phyloP scores from a whole-genome alignment of 2,113 vertebrate species.

The Tachuris rubrigastra region DNA sequence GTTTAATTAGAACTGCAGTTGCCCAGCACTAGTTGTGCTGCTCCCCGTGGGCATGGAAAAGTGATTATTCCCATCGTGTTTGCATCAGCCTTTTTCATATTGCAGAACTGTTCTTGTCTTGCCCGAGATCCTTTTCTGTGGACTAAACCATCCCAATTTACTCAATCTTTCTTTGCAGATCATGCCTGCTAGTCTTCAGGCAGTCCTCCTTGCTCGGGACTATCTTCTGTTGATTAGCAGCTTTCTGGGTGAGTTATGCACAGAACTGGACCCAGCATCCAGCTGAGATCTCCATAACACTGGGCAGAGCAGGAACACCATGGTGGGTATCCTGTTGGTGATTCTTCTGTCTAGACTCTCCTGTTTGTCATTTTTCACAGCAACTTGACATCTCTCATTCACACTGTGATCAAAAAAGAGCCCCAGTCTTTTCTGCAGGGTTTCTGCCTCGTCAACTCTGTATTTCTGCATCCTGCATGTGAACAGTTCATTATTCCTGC shows the following conservation, averaged over 20 bases:
- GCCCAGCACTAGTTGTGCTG: not conserved
- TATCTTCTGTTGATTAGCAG: not conserved
- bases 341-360: not conserved
- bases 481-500: constrained; percentile 36
- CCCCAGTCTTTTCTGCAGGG: not conserved
- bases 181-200: not conserved
- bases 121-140: not conserved
- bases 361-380: not conserved
- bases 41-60: not conserved
- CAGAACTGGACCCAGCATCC: not conserved
- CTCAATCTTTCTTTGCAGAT: not conserved
- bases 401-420: not conserved
- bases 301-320: not conserved
- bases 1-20: not conserved
- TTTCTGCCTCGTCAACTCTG: not conserved
- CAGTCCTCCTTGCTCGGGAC: not conserved
- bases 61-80: not conserved
- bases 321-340: not conserved
- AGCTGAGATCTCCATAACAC: not conserved
- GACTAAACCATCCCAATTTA: not conserved
- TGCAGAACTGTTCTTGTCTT: not conserved
- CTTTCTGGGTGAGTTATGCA: not conserved
- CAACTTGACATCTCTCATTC: not conserved
- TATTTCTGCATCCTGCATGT: not conserved
- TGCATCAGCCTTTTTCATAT: not conserved